Percentiles rank a stretch among this genome's conserved stretches.
Evolutionary conservation across 2,113 vertebrate genomes (phyloP).

Genomic region (Hyperopisus bebe): DNA sequence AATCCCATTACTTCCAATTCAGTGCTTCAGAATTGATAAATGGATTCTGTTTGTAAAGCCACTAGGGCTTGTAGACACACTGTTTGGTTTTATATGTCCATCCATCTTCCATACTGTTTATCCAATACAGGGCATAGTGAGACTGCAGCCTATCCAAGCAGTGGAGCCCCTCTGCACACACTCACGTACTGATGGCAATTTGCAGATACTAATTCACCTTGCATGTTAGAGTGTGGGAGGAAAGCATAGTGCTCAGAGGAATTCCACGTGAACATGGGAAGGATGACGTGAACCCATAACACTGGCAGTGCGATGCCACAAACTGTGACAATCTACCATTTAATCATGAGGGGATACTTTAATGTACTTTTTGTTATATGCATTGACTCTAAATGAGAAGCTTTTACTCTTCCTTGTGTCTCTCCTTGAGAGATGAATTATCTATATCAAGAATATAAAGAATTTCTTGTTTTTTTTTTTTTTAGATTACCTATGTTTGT

Average conservation of each 20-base stretch:
- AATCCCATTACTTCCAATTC: not conserved
- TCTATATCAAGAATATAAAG: no score
- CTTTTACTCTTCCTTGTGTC: not conserved
- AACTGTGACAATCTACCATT: not conserved
- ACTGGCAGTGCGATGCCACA: not conserved
- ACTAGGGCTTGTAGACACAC: not conserved
- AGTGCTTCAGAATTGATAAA: not conserved
- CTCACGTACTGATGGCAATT: not conserved
- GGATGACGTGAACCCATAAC: not conserved
- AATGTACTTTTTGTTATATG: not conserved
- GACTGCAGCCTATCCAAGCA: not conserved
- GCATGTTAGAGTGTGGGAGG: not conserved
- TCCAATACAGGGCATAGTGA: not conserved
- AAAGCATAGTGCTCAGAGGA: not conserved
- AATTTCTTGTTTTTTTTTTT: no score
- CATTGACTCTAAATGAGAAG: not conserved
- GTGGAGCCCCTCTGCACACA: not conserved
- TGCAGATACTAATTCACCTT: not conserved
- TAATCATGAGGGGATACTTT: not conserved
- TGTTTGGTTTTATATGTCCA: not conserved
- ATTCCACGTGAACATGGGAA: not conserved
- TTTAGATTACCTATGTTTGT: not conserved
- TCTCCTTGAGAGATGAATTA: not conserved
- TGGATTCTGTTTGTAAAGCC: not conserved
- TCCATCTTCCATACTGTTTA: not conserved